These are phyloP conservation scores for Gymnoscopelus braueri DNA, from an alignment of 2,797 vertebrate genomes.

Conservation along the genomic window DNA sequence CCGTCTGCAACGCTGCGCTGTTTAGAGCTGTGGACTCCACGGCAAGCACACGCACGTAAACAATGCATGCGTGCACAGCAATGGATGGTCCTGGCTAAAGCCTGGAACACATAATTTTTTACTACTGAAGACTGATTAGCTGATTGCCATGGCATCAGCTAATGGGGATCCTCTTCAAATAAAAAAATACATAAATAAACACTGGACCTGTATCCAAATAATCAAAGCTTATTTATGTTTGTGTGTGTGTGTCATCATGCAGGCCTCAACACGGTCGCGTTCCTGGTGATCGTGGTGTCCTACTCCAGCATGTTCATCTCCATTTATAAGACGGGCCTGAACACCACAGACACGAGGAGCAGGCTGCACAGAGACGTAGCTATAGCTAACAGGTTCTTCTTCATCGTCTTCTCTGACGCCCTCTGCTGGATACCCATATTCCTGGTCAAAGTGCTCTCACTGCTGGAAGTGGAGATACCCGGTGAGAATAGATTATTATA, in stretches of 20 bases:
- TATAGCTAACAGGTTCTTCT: slow-evolving; percentile 84
- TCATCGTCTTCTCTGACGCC: slow-evolving; percentile 90
- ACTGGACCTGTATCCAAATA: too few relatives aligned
- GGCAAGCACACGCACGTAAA: too few relatives aligned
- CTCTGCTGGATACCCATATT: slow-evolving; percentile 92
- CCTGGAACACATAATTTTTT: too few relatives aligned
- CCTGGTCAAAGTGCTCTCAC: slow-evolving; percentile 82
- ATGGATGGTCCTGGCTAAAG: too few relatives aligned
- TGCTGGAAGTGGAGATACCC: slow-evolving; percentile 84
- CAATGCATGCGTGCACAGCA: too few relatives aligned
- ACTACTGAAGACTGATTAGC: too few relatives aligned
- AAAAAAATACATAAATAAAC: too few relatives aligned
- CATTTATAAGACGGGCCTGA: slow-evolving; percentile 83
- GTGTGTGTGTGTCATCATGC: slow-evolving; percentile 10
- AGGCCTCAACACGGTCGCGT: slow-evolving; percentile 85
- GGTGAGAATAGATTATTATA: slow-evolving; percentile 56
- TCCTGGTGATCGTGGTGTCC: slow-evolving; percentile 80
- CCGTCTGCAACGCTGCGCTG: too few relatives aligned
- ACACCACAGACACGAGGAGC: slow-evolving; percentile 78
- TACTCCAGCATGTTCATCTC: slow-evolving; percentile 86
- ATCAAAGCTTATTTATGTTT: neutral
- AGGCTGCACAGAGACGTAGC: slow-evolving; percentile 78
- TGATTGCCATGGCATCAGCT: too few relatives aligned
- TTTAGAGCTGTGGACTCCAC: too few relatives aligned
- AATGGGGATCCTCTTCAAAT: too few relatives aligned